phyloP scores from a whole-genome alignment of 2,113 vertebrate genomes.

The Ictalurus furcatus region DNA sequence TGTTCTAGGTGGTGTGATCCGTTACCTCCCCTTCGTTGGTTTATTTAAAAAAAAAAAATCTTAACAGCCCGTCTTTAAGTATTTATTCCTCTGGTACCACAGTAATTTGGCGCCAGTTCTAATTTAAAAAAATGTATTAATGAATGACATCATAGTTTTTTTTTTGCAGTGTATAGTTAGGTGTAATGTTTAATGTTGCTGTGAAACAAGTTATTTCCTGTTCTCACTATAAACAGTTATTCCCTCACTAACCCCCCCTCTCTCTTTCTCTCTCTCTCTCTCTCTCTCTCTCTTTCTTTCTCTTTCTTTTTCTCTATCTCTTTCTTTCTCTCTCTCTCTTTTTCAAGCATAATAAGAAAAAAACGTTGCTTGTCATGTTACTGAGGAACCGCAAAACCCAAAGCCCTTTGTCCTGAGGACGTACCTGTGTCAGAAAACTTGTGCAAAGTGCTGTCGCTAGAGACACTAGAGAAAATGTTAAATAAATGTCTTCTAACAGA shows the following conservation, averaged over 20 bases:
- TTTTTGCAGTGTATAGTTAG: not conserved
- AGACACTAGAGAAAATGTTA: not conserved
- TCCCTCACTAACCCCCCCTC: not conserved
- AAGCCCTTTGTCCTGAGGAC: not conserved
- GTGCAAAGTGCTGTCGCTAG: not conserved
- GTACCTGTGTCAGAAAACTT: not conserved
- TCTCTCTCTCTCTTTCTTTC: too few species aligned
- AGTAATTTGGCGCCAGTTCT: not conserved
- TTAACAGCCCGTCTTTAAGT: too few species aligned
- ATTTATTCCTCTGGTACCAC: not conserved
- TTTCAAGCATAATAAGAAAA: not conserved
- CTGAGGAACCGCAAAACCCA: not conserved
- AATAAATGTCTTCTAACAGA: not conserved
- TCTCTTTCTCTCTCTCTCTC: too few species aligned
- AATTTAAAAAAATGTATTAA: not conserved
- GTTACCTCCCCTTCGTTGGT: not conserved
- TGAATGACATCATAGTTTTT: not conserved
- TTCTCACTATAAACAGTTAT: not conserved
- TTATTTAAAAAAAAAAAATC: too few species aligned
- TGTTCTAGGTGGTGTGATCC: not conserved
- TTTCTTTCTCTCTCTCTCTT: too few species aligned
- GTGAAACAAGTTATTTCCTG: not conserved
- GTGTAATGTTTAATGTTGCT: not conserved
- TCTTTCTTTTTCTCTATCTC: too few species aligned
- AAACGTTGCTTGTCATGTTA: not conserved